Base-by-base conservation (phyloP, 2,888 invertebrate species). In the Raillietiella orientalis region DNA sequence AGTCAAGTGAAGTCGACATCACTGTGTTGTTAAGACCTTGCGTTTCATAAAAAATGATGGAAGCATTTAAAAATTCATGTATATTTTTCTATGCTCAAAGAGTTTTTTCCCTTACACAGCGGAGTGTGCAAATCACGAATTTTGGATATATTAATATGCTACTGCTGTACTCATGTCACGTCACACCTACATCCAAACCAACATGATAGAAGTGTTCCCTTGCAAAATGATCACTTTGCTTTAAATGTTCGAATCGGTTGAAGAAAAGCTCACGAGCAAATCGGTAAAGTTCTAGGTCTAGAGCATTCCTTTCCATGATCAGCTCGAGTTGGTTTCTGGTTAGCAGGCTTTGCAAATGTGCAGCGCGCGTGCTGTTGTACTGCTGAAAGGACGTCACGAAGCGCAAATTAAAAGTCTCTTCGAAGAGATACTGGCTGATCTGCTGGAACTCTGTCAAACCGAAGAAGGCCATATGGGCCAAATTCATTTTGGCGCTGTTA, bases 371-470 rank as follows among this genome's bases (percentile, higher is more conserved):
- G 30, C 69, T 63, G 49, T 84, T 82, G 48, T 77, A 72, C 47
- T 87, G 87, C 38, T 71, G 70, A 46, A 84, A 79, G 26, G 72
- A 70, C 38, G 75, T 65, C 31, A 70, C 69, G 46, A 79, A 82
- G 32, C 74, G 59, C 40, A 84, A 56, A 46, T 72, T 72, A 44
- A 87, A 87, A 10, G 75, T 77, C 49, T 74, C 72, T 43, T 87
- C 84, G 45, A 87, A 87, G 36, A 84, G 66, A 47, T 79, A 79
- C 46, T 82, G 82, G 15, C 74, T 69, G 41, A 66, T 61, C 58
- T 71, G 70, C 52, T 93, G 90, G 49, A 63, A 65, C 50, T 96
- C 96, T 5, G 87, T 84, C 33, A 96, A 59, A 34, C 90, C 93
- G 47, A 93, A 93, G 49, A 79, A 96, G 27, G 90, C 72, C 77